Percentiles rank a stretch among this genome's conserved stretches.
These are phyloP conservation scores for Trilocha varians DNA, from an alignment of 2,888 invertebrate genomes.

Conservation along the genomic window DNA sequence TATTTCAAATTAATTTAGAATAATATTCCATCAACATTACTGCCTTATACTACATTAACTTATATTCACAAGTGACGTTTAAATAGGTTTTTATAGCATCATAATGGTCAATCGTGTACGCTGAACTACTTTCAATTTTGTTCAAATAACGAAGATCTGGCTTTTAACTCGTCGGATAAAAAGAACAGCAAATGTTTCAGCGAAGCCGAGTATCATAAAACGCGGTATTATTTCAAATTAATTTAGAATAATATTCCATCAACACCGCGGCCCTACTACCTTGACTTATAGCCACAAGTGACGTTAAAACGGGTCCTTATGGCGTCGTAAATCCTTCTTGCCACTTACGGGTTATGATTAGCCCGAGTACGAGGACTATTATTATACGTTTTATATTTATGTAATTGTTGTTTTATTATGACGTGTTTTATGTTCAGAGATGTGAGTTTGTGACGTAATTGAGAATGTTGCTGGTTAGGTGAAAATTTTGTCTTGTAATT, in stretches of 20 bases:
- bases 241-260: slow-evolving; percentile 4
- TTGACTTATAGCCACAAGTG: slow-evolving; percentile 20
- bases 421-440: neutral
- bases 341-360: slow-evolving; percentile 22
- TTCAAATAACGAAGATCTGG: too few species aligned
- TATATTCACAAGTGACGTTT: slow-evolving; percentile 20
- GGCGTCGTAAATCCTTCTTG: slow-evolving; percentile 17
- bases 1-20: neutral
- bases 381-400: neutral
- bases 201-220: neutral
- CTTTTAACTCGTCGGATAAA: too few species aligned
- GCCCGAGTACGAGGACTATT: slow-evolving; percentile 13
- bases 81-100: slow-evolving; percentile 18
- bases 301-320: slow-evolving; percentile 21
- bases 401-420: slow-evolving; percentile 7
- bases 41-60: slow-evolving; percentile 23
- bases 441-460: neutral
- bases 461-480: neutral
- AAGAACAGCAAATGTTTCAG: too few species aligned
- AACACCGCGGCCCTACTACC: slow-evolving; percentile 22
- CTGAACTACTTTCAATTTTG: too few species aligned
- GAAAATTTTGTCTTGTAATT: too few species aligned
- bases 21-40: slow-evolving; percentile 14
- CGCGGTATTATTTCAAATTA: neutral
- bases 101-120: too few species aligned